Conservation (phyloP, 2,888 invertebrate genomes). For the Xestia ashworthii region DNA sequence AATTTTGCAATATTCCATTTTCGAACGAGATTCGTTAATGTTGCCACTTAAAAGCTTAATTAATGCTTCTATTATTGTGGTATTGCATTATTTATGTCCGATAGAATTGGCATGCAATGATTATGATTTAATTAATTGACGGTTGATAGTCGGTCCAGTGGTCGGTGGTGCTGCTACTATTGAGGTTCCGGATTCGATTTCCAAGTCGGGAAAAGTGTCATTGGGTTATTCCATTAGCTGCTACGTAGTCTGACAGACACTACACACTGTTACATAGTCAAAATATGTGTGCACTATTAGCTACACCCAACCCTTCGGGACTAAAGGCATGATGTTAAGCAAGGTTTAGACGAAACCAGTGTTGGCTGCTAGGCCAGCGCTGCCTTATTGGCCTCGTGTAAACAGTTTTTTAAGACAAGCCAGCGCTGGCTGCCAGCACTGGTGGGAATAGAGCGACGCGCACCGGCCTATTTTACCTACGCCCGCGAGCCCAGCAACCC, state of each 20-base stretch:
- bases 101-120: background rate
- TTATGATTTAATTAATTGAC: background rate
- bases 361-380: no score
- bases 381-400: no score
- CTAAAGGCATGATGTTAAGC: no score
- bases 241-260: no score
- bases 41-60: constrained; percentile 28
- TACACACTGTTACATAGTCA: background rate
- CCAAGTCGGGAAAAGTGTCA: background rate
- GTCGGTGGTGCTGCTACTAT: background rate
- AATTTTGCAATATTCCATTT: constrained; percentile 37
- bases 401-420: no score
- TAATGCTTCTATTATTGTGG: constrained; percentile 2
- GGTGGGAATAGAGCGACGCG: no score
- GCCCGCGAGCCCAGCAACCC: no score
- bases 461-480: no score
- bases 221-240: background rate
- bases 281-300: background rate
- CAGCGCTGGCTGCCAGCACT: no score
- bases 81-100: constrained; percentile 4
- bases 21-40: constrained; percentile 32
- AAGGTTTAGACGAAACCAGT: no score
- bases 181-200: background rate
- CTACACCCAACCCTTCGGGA: no score
- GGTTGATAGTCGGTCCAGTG: background rate